phyloP scores from a whole-genome alignment of 2,113 vertebrate species.

The Atrichornis clamosus region DNA sequence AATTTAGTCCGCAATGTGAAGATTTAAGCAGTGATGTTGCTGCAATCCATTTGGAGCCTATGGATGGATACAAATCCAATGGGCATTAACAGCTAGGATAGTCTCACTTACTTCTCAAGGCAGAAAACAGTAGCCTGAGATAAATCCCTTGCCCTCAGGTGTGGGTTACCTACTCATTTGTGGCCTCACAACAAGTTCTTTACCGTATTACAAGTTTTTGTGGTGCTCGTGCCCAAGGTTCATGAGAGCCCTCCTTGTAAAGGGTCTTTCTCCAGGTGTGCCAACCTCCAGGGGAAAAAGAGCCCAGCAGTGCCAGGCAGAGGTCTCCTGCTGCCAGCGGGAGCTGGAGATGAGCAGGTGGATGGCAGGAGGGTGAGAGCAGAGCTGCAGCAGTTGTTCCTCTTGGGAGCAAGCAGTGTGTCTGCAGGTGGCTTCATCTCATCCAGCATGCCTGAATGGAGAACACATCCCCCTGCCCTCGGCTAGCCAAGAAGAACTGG shows the following conservation, averaged over 20 bases:
- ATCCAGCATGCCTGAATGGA: not conserved
- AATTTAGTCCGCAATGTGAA: not conserved
- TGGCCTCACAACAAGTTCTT: not conserved
- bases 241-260: rapidly evolving
- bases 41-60: not conserved
- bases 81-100: not conserved
- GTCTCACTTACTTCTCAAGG: not conserved
- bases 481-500: not conserved
- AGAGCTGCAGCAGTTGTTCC: not conserved
- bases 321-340: rapidly evolving
- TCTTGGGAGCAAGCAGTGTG: not conserved
- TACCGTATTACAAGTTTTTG: not conserved
- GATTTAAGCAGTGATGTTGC: not conserved
- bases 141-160: not conserved
- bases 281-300: not conserved
- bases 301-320: not conserved
- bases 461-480: not conserved
- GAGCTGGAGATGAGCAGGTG: not conserved
- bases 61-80: not conserved
- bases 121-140: not conserved
- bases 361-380: not conserved
- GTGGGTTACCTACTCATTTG: not conserved
- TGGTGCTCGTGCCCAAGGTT: not conserved
- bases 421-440: not conserved
- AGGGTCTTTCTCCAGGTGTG: not conserved